Conservation (phyloP, 2,797 vertebrate species). For the Sandelia bainsii region DNA sequence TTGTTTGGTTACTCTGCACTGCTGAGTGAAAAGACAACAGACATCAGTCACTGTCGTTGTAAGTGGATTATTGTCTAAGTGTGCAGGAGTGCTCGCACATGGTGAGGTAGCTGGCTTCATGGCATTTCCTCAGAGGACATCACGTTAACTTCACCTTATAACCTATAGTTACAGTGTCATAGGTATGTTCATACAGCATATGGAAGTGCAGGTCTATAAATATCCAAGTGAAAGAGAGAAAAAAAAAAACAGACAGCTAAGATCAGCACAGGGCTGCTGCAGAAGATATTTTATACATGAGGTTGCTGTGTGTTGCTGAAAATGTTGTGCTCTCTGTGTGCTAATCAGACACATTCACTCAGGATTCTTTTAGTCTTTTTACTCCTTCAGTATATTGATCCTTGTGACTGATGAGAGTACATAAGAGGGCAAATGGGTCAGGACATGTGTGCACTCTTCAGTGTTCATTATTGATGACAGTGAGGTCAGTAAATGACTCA, state of each 20-base stretch:
- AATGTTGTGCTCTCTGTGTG: slow-evolving; percentile 35
- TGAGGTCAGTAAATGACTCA: slow-evolving; percentile 46
- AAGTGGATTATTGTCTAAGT: slow-evolving; percentile 25
- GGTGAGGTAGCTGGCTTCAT: slow-evolving; percentile 38
- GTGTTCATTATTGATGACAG: slow-evolving; percentile 53
- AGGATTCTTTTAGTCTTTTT: slow-evolving; percentile 26
- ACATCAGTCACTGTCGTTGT: slow-evolving; percentile 47
- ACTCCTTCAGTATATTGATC: slow-evolving; percentile 45
- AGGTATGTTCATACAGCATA: not conserved
- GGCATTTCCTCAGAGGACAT: slow-evolving; percentile 11
- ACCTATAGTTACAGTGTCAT: not conserved
- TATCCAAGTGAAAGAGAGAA: not conserved
- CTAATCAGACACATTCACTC: slow-evolving; percentile 45
- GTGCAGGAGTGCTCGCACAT: slow-evolving; percentile 14
- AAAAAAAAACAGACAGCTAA: slow-evolving; percentile 8
- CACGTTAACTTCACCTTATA: not conserved
- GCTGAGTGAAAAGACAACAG: slow-evolving; percentile 41
- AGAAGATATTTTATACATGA: slow-evolving; percentile 49
- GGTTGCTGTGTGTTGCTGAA: slow-evolving; percentile 10
- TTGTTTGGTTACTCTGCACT: slow-evolving; percentile 42
- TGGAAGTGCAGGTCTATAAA: not conserved
- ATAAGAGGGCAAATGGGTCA: slow-evolving; percentile 11
- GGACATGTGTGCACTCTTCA: slow-evolving; percentile 21
- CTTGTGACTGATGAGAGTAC: slow-evolving; percentile 19
- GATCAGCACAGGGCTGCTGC: slow-evolving; percentile 22